A percentile compares a stretch with the other conserved stretches of the same genome.
Conservation (phyloP, 1,140 invertebrate species). For the Hesperophylax magnus region DNA sequence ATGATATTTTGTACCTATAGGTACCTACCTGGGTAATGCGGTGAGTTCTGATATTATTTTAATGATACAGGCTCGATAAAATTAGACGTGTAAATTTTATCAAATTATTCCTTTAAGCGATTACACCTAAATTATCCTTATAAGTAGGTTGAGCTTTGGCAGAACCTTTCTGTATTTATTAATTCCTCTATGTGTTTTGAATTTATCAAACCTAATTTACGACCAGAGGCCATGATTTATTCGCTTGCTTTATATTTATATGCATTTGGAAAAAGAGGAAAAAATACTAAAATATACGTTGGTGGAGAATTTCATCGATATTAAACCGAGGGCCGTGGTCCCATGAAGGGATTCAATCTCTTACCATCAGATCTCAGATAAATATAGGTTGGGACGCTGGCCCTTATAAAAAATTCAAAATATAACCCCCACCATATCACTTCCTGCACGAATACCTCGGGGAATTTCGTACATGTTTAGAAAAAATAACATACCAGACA, state of each 20-base stretch:
- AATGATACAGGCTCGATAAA: too few species aligned
- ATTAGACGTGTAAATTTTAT: too few species aligned
- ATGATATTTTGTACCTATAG: too few species aligned
- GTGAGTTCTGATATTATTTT: too few species aligned
- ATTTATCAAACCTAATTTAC: conserved; percentile 10
- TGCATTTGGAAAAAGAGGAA: neutral
- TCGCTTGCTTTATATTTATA: conserved; percentile 16
- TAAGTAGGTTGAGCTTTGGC: too few species aligned
- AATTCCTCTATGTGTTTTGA: neutral
- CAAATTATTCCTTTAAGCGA: too few species aligned
- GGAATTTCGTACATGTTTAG: conserved; percentile 23
- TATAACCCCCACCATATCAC: conserved; percentile 17
- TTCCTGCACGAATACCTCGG: conserved; percentile 35
- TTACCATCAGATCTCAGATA: conserved; percentile 44
- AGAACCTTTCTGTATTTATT: too few species aligned
- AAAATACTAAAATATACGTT: conserved; percentile 11
- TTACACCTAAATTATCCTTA: too few species aligned
- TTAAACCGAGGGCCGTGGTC: conserved; percentile 17
- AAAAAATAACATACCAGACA: conserved; percentile 21
- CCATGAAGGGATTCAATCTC: conserved; percentile 31
- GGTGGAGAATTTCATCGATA: conserved; percentile 4
- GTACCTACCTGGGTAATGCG: too few species aligned
- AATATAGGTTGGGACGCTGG: conserved; percentile 51
- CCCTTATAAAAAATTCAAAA: conserved; percentile 53
- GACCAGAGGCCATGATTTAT: conserved; percentile 1